Evolutionary conservation across 2,888 invertebrate species (phyloP), one percentile per base, ranked within the genome.

Genomic region (Pemphredon lugubris): DNA sequence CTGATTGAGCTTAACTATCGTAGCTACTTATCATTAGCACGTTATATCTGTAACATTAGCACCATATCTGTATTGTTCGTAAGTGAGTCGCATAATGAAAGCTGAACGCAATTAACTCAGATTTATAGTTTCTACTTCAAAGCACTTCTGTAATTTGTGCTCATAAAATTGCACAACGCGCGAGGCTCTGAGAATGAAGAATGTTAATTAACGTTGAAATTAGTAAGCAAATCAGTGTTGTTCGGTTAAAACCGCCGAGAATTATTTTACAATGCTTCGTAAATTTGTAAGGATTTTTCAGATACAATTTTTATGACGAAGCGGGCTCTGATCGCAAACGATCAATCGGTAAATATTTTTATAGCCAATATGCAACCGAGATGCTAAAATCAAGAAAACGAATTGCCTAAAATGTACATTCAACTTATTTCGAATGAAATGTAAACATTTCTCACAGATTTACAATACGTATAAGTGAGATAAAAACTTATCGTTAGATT

Each of bases 1-100:
- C 26, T 54, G 63, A 67, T 50, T 37, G 67, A 61, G 45, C 63
- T 72, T 75, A 67, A 32, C 51, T 64, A 75, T 30, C 57, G 39
- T 70, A 59, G 70, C 55, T 69, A 72, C 55, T 66, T 81, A 79
- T 66, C 61, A 73, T 73, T 74, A 75, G 40, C 70, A 71, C 44
- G 59, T 71, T 77, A 68, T 75, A 77, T 54, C 51, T 58, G 61
- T 70, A 83, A 75, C 44, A 78, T 75, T 83, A 83, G 83, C 82
- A 83, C 82, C 82, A 83, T 81, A 69, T 73, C 67, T 68, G 58
- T 72, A 81, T 81, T 73, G 68, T 77, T 79, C 64, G 40, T 64
- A 64, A 64, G 45, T 66, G 61, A 73, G 64, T 55, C 63, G 61
- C 48, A 23, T 18, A 64, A 34, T 44, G 34, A 59, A 16, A 51